Evolutionary conservation across 1,140 invertebrate species (phyloP), one percentile per base, ranked within the genome.

Genomic region (Hylaeus volcanicus): DNA sequence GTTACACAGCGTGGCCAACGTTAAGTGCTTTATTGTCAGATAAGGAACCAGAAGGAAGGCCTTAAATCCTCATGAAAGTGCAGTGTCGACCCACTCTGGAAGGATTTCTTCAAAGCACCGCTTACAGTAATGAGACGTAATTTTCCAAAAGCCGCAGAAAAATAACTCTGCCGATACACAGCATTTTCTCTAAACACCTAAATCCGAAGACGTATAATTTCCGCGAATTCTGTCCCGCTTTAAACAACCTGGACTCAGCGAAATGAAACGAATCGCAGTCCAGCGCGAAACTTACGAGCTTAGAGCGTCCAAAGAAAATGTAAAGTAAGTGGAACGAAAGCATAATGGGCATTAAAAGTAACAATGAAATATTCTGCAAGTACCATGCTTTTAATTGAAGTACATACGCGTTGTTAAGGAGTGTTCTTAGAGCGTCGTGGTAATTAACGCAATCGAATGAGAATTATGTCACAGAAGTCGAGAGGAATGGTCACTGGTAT

Each of bases 71-170:
- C 81, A 80, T 83, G 64, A 84, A 84, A 84, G 74, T 84, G 41
- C 76, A 83, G 79, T 74, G 15, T 63, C 15, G 41, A 0, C 56
- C 63, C 12, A 15, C 41, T 68, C 26, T 48, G 53, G 6, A 53
- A 55, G 55, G 68, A 69, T 70, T 79, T 79, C 65, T 83, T 70
- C 53, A n/a, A 73, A 82, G 61, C 14, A 63, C 51, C 64, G 74
- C 74, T 84, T 84, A 74, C 65, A 55, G 51, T 82, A 83, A 84
- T 84, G 53, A 64, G 58, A 63, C 51, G 74, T 76, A 82, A 84
- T 84, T 77, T 84, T 69, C 60, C 4, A 15, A 66, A 39, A 55
- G 39, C 58, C 51, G 39, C 60, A 43, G 43, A 79, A 69, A 74
- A 73, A 58, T 71, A 45, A 69, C 73, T 55, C 26, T 41, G 45